phyloP scores from a whole-genome alignment of 2,797 vertebrate species.

The Coreius guichenoti region DNA sequence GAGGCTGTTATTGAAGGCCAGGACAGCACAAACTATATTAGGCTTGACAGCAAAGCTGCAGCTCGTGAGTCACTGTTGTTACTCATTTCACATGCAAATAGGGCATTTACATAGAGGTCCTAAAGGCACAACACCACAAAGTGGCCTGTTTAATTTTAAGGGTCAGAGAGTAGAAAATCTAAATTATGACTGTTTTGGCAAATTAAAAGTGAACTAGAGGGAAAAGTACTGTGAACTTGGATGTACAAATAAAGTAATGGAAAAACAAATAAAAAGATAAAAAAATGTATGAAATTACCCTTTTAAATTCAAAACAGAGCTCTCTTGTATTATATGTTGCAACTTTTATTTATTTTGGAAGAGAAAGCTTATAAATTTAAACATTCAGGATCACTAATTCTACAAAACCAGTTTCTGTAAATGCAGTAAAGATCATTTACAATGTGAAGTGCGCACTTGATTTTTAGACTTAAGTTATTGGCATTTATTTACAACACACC shows the following conservation, averaged over 20 bases:
- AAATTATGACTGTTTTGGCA: neutral
- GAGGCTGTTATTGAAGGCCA: constrained; percentile 8
- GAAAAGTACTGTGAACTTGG: neutral
- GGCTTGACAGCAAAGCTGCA: constrained; percentile 9
- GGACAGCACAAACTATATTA: neutral
- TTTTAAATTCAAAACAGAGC: neutral
- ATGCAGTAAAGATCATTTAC: neutral
- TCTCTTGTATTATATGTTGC: neutral
- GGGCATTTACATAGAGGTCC: constrained; percentile 8
- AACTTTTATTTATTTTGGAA: neutral
- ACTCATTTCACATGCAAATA: constrained; percentile 30
- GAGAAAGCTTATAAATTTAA: neutral
- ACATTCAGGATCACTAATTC: neutral
- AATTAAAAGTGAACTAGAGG: constrained; percentile 16
- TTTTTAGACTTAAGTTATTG: neutral
- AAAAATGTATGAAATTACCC: neutral
- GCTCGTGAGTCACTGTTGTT: constrained; percentile 25
- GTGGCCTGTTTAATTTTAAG: constrained; percentile 18
- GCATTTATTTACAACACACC: neutral
- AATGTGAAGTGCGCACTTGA: neutral
- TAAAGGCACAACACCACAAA: constrained; percentile 19
- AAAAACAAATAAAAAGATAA: constrained; percentile 2
- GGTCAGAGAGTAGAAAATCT: neutral
- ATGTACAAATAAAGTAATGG: neutral
- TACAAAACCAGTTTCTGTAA: neutral